Base-by-base conservation (phyloP, 2,797 vertebrate genomes). In the Melanotaenia trifasciata region DNA sequence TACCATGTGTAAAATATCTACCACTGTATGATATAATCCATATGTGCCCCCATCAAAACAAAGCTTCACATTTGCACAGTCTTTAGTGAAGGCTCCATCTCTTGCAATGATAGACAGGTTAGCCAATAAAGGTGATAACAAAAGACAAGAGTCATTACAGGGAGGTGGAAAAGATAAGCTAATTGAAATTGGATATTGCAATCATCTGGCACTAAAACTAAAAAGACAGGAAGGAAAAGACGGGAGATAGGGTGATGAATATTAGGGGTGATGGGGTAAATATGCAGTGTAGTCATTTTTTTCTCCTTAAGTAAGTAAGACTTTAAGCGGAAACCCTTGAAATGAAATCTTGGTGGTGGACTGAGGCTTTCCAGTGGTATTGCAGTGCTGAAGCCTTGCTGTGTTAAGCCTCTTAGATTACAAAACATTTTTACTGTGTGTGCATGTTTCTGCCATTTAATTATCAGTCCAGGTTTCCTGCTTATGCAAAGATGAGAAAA, bases 341-440 rank as follows among this genome's bases (percentile, higher is more conserved):
- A 86, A 87, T 78, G 76, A 72, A 89, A 83, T 81, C 80, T 67
- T 81, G 78, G 77, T 72, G 86, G 82, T 7, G 79, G 80, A 74
- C 83, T 40, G 76, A 76, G 78, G 82, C 81, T 43, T 76, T 20
- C 62, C 35, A 10, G 71, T 67, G 80, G 62, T 76, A 72, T 77
- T 69, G 81, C 73, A 56, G 76, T 50, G 83, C 51, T 81, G 78
- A 90, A 84, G 81, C 62, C 84, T 73, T 3, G 81, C 92, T 81
- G 88, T 70, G 90, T 87, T 94, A 90, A 95, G 90, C 93, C 92
- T 91, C 87, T 93, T 92, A 90, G 83, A 90, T 90, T 10, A n/a
- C 86, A 80, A 84, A 94, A 92, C 91, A 83, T 89, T 91, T 84
- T 91, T 89, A 90, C 91, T 92, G 71, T 71, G 71, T 87, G 72